Conservation (phyloP, 2,113 vertebrate genomes). For the Corythornis madagascariensis region DNA sequence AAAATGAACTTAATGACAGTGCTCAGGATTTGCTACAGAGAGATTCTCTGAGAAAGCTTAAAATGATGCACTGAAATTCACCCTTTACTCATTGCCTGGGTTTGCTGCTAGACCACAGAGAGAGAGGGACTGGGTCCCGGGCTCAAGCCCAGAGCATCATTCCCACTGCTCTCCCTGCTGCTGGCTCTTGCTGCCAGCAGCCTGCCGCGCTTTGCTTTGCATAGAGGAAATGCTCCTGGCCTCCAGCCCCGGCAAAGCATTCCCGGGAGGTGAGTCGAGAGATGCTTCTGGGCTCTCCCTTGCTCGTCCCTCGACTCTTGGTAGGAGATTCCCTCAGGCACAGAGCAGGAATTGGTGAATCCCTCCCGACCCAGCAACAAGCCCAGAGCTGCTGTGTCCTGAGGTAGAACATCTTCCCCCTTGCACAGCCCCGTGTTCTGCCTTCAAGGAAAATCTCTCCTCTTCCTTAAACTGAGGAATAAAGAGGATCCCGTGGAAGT, state of each 20-base stretch:
- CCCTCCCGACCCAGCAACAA: background rate
- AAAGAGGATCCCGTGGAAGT: background rate
- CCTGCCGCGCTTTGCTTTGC: background rate
- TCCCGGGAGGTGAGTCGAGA: background rate
- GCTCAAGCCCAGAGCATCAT: background rate
- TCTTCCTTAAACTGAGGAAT: background rate
- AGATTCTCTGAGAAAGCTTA: background rate
- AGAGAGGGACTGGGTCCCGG: background rate
- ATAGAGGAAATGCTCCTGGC: background rate
- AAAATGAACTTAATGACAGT: background rate
- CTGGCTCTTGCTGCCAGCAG: background rate
- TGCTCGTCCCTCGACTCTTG: background rate
- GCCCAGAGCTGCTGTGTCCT: rapidly evolving
- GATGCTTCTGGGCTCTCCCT: background rate
- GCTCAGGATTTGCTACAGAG: background rate
- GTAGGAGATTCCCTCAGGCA: background rate
- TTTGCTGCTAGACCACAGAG: background rate
- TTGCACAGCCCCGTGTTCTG: background rate
- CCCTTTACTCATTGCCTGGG: background rate
- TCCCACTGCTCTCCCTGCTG: background rate
- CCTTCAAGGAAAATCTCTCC: background rate
- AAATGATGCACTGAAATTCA: background rate
- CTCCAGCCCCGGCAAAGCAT: background rate
- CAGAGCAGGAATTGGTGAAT: background rate
- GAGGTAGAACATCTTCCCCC: background rate